Evolutionary conservation across 2,113 vertebrate genomes (phyloP), one percentile per base, ranked within the genome.

Genomic region (Eidolon helvum): DNA sequence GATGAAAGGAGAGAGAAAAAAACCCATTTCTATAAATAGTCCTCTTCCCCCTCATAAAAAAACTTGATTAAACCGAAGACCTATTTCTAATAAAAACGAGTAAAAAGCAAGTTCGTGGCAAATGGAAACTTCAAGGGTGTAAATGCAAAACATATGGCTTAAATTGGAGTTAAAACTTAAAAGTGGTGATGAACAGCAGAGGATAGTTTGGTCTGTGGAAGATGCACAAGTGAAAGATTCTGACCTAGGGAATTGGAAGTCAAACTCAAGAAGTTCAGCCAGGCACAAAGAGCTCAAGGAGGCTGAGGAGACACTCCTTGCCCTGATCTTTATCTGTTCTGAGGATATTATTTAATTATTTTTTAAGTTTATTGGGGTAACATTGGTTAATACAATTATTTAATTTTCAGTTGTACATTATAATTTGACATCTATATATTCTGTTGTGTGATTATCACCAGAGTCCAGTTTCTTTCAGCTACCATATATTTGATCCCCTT

Each of bases 161-260:
- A 91, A 95, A 90, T 33, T 90, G 74, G 90, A 94, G 48, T 15
- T 96, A 40, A 66, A 84, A 85, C 5, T 78, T 92, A 33, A 50
- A 59, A 38, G n/a, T 61, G 26, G 14, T 19, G 2, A 72, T 65
- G 35, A 57, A 38, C 10, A 85, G 5, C 63, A 87, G 22, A 84
- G 71, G 38, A 85, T 30, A 59, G 28, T 53, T 88, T 88, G 63
- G 30, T 22, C 63, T 66, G 7, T 84, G 50, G 48, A n/a, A 74
- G 8, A 78, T 16, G 4, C 43, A 71, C 38, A 78, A 33, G 50
- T 88, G 65, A 88, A 59, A 79, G 48, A 53, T 50, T 71, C 69
- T 94, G 33, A 68, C 45, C 10, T 30, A 78, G 38, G n/a, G 68
- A 93, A 35, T 63, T 77, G n/a, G 75, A 90, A 77, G 63, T 87